A percentile compares a stretch with the other conserved stretches of the same genome.
Evolutionary conservation across 2,888 invertebrate species (phyloP).

Genomic region (Drosophila meridionalis): DNA sequence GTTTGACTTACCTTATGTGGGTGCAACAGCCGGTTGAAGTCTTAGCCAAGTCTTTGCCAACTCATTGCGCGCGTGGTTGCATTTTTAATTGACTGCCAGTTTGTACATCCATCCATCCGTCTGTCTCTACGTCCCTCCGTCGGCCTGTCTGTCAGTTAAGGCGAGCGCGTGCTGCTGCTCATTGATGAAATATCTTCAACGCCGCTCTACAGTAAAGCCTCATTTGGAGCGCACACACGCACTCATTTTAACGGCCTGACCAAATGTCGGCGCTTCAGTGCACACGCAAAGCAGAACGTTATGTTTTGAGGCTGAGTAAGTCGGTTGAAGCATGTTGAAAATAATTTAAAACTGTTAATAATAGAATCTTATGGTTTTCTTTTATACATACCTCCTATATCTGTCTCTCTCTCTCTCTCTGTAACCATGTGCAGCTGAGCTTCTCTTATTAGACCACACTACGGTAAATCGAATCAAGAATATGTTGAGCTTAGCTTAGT

Average conservation of each 20-base stretch:
- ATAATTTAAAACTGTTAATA: constrained; percentile 4
- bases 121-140: constrained; percentile 7
- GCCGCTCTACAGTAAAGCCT: constrained; percentile 60
- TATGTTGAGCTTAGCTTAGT: background rate
- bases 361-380: background rate
- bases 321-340: constrained; percentile 6
- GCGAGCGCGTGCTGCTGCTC: constrained; percentile 70
- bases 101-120: constrained; percentile 20
- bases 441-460: background rate
- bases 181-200: constrained; percentile 69
- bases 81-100: constrained; percentile 73
- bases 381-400: background rate
- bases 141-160: constrained; percentile 31
- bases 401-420: background rate
- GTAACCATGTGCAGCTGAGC: background rate
- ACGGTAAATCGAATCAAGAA: background rate
- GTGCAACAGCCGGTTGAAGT: constrained; percentile 43
- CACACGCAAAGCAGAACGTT: constrained; percentile 57
- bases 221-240: constrained; percentile 47
- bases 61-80: constrained; percentile 75
- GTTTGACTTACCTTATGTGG: constrained; percentile 61
- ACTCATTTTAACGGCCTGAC: constrained; percentile 36
- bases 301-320: background rate
- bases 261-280: constrained; percentile 58
- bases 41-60: constrained; percentile 52